These are phyloP conservation scores for Conus betulinus DNA, from an alignment of 1,140 invertebrate species.

Conservation along the genomic window DNA sequence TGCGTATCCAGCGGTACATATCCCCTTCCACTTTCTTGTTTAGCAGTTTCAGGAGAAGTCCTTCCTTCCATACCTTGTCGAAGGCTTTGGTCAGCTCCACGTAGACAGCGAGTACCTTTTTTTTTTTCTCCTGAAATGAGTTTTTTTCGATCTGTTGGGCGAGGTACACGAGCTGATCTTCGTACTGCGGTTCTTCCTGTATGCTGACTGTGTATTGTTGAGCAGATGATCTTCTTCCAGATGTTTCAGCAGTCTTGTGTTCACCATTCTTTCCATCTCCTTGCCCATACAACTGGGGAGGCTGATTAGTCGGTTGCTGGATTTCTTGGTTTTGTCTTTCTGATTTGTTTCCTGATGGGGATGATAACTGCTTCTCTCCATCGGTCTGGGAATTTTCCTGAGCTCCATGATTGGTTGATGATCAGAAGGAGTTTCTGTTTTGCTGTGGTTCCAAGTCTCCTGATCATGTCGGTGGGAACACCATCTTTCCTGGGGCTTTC, in stretches of 20 bases:
- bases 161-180: constrained; percentile 15
- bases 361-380: neutral
- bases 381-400: neutral
- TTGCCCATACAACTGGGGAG: constrained; percentile 25
- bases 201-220: neutral
- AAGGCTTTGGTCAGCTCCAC: constrained; percentile 39
- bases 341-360: constrained; percentile 4
- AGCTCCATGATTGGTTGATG: neutral
- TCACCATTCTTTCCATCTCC: constrained; percentile 20
- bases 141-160: constrained; percentile 10
- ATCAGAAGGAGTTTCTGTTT: neutral
- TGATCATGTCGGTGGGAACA: neutral
- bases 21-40: neutral
- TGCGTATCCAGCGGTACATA: constrained; percentile 4
- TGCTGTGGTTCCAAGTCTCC: neutral
- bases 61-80: constrained; percentile 38
- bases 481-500: neutral
- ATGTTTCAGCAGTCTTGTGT: neutral
- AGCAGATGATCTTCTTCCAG: neutral
- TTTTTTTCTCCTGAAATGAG: constrained; percentile 35
- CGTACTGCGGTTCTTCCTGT: neutral
- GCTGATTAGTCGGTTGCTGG: constrained; percentile 16
- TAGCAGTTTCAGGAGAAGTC: constrained; percentile 37
- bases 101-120: constrained; percentile 22
- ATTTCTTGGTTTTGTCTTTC: neutral